A percentile compares a stretch with the other conserved stretches of the same genome.
Conservation (phyloP, 2,797 vertebrate species). For the Peromyscus nudipes region DNA sequence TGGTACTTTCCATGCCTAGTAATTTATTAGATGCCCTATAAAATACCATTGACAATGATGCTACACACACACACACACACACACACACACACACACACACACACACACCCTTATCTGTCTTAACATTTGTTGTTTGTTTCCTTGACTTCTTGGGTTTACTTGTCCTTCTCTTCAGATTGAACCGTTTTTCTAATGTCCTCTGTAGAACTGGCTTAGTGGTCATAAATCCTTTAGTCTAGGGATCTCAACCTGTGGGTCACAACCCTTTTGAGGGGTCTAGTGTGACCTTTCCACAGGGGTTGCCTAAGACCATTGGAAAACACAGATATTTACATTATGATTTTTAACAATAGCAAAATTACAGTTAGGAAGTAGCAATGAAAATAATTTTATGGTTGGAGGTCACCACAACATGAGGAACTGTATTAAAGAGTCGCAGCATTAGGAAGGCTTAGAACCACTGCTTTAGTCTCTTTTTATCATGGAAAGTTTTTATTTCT, state of each 20-base stretch:
- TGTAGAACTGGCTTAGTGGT: neutral
- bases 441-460: neutral
- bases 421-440: neutral
- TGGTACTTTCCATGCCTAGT: neutral
- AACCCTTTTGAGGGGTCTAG: neutral
- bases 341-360: neutral
- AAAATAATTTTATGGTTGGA: neutral
- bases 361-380: too few species aligned
- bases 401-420: neutral
- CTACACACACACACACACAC: too few species aligned
- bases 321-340: neutral
- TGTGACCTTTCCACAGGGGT: neutral
- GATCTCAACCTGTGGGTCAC: neutral
- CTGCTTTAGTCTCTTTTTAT: neutral
- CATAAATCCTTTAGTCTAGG: neutral
- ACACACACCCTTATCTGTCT: neutral
- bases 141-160: neutral
- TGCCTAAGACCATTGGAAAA: neutral
- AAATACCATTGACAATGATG: neutral
- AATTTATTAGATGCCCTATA: slow-evolving; percentile 3
- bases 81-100: too few species aligned
- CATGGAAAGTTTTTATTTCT: neutral
- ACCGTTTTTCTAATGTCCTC: neutral
- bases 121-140: neutral
- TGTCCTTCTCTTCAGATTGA: neutral